Base-by-base conservation (phyloP, 2,113 vertebrate genomes). In the Xenotilapia flavipinnis region DNA sequence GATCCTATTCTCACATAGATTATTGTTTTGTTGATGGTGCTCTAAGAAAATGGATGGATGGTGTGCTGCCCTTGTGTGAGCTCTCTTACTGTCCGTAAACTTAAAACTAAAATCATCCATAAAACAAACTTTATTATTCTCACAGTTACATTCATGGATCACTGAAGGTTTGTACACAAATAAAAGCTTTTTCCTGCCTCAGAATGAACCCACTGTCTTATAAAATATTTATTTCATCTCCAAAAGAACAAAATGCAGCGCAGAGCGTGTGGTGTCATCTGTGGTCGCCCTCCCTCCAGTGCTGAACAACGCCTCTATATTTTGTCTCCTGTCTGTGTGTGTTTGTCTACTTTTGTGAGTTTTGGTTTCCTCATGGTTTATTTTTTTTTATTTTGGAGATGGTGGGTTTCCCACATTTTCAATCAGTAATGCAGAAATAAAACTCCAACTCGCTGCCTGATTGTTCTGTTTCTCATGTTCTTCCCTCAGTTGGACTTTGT, bases 171-270 rank as follows among this genome's bases (percentile, higher is more conserved):
- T 55, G 10, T 55, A 7, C 53, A 55, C n/a, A 54, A 54, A 54
- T 1, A 54, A 55, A 23, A 55, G 53, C 53, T 55, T 54, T 6
- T 12, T 23, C 53, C 53, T 54, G 6, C 53, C 10, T 7, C 53
- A 54, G n/a, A 54, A 54, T 54, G 53, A 54, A 23, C 53, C 53
- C 10, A 54, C 53, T 23, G 10, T 54, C 0, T 21, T 0, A 54
- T 54, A 54, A 54, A 54, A 54, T 54, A 1, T 23, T 54, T 23
- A 12, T 54, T 54, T 54, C 10, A 54, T 54, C n/a, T 23, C 53
- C n/a, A 54, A 54, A 54, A 54, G n/a, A 54, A 0, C 53, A 54
- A 23, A 23, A 0, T 0, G 53, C 53, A 54, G 1, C 0, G 6
- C 53, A 54, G 53, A 54, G 53, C 6, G 10, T 54, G 45, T 47